Evolutionary conservation across 2,888 invertebrate species (phyloP).

Genomic region (Ornithoptera alexandrae): DNA sequence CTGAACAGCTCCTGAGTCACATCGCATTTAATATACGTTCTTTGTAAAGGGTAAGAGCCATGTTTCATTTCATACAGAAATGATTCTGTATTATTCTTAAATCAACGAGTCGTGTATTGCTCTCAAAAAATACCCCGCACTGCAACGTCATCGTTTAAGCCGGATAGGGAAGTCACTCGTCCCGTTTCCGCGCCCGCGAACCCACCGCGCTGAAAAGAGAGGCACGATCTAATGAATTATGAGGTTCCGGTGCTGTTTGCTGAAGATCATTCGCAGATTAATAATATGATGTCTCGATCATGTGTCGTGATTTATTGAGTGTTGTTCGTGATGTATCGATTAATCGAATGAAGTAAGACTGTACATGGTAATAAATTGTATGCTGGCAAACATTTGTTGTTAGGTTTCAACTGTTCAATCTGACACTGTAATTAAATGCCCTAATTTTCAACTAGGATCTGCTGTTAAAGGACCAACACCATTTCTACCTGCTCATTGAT

Average conservation of each 20-base stretch:
- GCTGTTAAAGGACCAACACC: too few relatives aligned
- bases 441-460: too few relatives aligned
- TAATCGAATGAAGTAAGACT: too few relatives aligned
- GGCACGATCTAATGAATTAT: conserved; percentile 2
- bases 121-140: not conserved
- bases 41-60: too few relatives aligned
- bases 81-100: not conserved
- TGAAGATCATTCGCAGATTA: conserved; percentile 5
- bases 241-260: conserved; percentile 13
- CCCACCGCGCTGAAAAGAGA: not conserved
- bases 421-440: too few relatives aligned
- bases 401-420: too few relatives aligned
- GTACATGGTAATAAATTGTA: too few relatives aligned
- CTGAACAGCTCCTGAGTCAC: too few relatives aligned
- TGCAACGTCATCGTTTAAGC: conserved; percentile 9
- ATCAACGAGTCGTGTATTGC: not conserved
- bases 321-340: too few relatives aligned
- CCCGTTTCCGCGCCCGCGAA: not conserved
- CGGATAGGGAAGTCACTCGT: conserved; percentile 3
- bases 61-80: not conserved
- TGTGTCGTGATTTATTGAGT: not conserved
- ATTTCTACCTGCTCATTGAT: too few relatives aligned
- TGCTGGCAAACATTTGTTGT: too few relatives aligned
- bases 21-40: too few relatives aligned
- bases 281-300: conserved; percentile 21